These are phyloP conservation scores for Hipparchia sbordonii DNA, from an alignment of 2,888 invertebrate genomes.

Conservation along the genomic window DNA sequence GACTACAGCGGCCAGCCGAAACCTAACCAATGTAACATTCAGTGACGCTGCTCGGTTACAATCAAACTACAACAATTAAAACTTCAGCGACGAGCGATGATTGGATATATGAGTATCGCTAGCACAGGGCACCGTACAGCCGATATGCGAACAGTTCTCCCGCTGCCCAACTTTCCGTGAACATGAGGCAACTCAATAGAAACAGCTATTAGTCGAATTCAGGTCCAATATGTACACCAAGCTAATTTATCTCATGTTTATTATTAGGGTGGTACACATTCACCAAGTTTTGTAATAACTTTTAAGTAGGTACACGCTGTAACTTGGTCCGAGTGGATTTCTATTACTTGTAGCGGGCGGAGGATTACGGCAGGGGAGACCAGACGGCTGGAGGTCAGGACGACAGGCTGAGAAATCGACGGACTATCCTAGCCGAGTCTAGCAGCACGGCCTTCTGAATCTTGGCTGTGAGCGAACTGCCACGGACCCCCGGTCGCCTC, in stretches of 20 bases:
- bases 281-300: too few relatives aligned
- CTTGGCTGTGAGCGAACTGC: too few relatives aligned
- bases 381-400: background rate
- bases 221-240: background rate
- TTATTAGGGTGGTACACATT: too few relatives aligned
- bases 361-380: constrained; percentile 2
- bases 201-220: background rate
- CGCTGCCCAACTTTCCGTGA: background rate
- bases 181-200: background rate
- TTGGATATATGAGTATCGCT: background rate
- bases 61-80: background rate
- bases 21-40: background rate
- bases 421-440: too few relatives aligned
- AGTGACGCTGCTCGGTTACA: background rate
- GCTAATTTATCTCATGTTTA: background rate
- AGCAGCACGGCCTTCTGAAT: too few relatives aligned
- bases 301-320: too few relatives aligned
- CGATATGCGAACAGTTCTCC: background rate
- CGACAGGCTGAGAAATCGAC: too few relatives aligned
- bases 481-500: too few relatives aligned
- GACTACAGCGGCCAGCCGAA: too few relatives aligned
- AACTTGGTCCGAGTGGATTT: too few relatives aligned
- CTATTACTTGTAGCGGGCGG: background rate
- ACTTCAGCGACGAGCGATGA: background rate
- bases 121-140: background rate